Evolutionary conservation across 2,888 invertebrate genomes (phyloP).

Genomic region (Monochamus alternatus): DNA sequence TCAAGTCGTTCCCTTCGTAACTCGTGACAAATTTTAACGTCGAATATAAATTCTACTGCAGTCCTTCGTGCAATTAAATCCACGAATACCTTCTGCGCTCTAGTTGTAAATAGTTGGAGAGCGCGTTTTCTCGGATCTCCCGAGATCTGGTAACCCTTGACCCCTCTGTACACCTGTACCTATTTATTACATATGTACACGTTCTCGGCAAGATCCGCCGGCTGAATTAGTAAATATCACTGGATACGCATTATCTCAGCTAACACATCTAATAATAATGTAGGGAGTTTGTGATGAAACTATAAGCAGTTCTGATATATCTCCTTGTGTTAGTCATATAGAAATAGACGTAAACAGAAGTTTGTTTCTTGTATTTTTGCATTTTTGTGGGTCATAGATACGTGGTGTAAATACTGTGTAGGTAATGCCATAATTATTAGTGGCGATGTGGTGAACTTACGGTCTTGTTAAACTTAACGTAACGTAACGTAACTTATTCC

Average conservation of each 20-base stretch:
- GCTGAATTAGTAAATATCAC: slow-evolving; percentile 39
- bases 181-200: slow-evolving; percentile 48
- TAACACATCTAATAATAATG: slow-evolving; percentile 41
- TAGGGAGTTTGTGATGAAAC: slow-evolving; percentile 8
- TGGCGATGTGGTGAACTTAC: too few species aligned
- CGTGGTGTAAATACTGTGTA: too few species aligned
- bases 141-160: slow-evolving; percentile 45
- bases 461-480: too few species aligned
- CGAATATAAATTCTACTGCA: slow-evolving; percentile 6
- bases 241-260: slow-evolving; percentile 37
- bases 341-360: too few species aligned
- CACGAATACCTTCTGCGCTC: slow-evolving; percentile 39
- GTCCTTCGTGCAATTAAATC: slow-evolving; percentile 35
- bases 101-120: slow-evolving; percentile 48
- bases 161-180: slow-evolving; percentile 49
- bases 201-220: slow-evolving; percentile 40
- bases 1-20: not conserved
- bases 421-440: too few species aligned
- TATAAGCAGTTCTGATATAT: not conserved
- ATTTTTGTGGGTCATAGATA: too few species aligned
- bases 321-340: too few species aligned
- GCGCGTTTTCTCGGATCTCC: slow-evolving; percentile 46
- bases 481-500: too few species aligned
- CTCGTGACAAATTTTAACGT: not conserved
- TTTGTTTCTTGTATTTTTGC: too few species aligned